These are phyloP conservation scores for Camponotus floridanus DNA, from an alignment of 1,140 invertebrate genomes.

Conservation along the genomic window DNA sequence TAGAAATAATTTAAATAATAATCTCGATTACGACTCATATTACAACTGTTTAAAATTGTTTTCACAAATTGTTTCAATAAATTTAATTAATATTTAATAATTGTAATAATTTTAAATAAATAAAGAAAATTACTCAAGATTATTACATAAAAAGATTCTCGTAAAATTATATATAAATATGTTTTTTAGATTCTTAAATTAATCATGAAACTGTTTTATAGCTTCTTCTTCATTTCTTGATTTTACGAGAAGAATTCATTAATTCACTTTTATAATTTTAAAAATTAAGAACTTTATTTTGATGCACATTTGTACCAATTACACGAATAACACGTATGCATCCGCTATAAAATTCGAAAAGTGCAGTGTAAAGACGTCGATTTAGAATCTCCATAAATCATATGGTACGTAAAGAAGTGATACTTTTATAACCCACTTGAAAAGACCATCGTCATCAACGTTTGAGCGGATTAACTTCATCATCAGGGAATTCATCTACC, in stretches of 20 bases:
- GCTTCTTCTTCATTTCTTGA: not conserved
- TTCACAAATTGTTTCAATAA: not conserved
- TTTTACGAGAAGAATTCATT: constrained; percentile 1
- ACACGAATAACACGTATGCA: not conserved
- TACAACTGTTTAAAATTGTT: not conserved
- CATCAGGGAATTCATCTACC: constrained; percentile 53
- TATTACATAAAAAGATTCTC: not conserved
- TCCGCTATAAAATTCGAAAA: constrained; percentile 26
- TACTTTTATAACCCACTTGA: constrained; percentile 54
- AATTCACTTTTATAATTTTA: not conserved
- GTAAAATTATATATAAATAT: not conserved
- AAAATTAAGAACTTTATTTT: not conserved
- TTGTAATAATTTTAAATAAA: not conserved
- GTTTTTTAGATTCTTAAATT: not conserved
- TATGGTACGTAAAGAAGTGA: constrained; percentile 23
- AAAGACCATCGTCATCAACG: constrained; percentile 50
- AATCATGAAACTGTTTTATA: not conserved
- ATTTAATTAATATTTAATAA: not conserved
- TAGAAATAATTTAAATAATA: constrained; percentile 23
- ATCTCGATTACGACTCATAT: not conserved
- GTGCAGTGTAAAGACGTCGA: constrained; percentile 26
- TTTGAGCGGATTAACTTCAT: constrained; percentile 55
- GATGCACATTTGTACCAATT: not conserved
- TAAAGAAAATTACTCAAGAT: not conserved
- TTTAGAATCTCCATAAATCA: constrained; percentile 48